A percentile compares a stretch with the other conserved stretches of the same genome.
Conservation (phyloP, 2,113 vertebrate species). For the Antidorcas marsupialis region DNA sequence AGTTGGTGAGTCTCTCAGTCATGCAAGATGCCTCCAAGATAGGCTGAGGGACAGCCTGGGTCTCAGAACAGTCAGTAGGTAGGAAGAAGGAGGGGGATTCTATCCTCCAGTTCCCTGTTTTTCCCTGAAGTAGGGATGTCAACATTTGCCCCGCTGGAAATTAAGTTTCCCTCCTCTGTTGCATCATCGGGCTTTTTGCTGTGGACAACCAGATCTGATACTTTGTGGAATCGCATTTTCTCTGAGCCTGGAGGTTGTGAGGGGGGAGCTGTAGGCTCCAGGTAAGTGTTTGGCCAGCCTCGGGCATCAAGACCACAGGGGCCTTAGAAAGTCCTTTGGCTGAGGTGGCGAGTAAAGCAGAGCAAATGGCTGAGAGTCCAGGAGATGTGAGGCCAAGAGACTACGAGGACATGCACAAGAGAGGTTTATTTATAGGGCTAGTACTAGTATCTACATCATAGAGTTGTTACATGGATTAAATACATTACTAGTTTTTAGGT, state of each 20-base stretch:
- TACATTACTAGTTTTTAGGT: neutral
- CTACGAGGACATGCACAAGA: neutral
- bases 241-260: neutral
- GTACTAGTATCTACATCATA: neutral
- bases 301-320: neutral
- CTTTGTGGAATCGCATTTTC: neutral
- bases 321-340: neutral
- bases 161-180: neutral
- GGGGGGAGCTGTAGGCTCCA: neutral
- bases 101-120: neutral
- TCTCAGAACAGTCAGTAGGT: neutral
- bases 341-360: neutral
- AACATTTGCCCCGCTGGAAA: neutral
- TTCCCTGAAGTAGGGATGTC: neutral
- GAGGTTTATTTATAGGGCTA: neutral
- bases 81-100: neutral
- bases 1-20: neutral
- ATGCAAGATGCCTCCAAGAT: neutral
- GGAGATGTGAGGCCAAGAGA: neutral
- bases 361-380: neutral
- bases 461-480: neutral
- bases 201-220: neutral
- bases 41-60: neutral
- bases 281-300: neutral
- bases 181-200: neutral